Evolutionary conservation across 1,140 invertebrate species (phyloP), one percentile per base, ranked within the genome.

Genomic region (Magallana ariakensis): DNA sequence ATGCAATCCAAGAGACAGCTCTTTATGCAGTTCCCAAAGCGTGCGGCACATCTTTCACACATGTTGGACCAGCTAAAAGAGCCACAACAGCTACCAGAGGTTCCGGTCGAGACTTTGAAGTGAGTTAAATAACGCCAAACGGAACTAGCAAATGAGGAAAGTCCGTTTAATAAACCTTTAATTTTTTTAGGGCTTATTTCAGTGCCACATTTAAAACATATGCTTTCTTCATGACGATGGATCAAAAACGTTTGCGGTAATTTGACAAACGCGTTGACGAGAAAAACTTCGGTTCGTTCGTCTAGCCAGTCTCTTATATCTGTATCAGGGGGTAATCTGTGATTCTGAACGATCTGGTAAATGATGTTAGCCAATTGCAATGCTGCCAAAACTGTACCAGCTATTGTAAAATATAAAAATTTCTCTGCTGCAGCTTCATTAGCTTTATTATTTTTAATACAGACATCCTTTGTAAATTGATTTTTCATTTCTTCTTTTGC

Each of bases 351-450:
- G 9, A 19, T 62, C 16, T 62, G 58, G 16, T 62, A 62, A 62
- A 62, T 19, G 8, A 62, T 62, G 15, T 62, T 62, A 19, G 19
- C 58, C n/a, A 62, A 7, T 9, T 62, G 58, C 16, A 62, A 19
- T 3, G 9, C 16, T 6, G 58, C 58, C 6, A 62, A 1, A 19
- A 16, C 58, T 3, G 58, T 62, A 16, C 58, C 58, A 62, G 58
- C 58, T 8, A 62, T 62, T 16, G 58, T 62, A 62, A 62, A 62
- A 62, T 62, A 62, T 62, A 62, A n/a, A 62, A 16, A 62, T 16
- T 62, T 11, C 16, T 62, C 19, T 19, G 58, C 13, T 19, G 19
- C 5, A 33, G 33, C 33, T 33, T 33, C 33, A 33, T 33, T 33
- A 33, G 33, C 33, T 33, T 33, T 33, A 4, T 3, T 33, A 33